phyloP scores from a whole-genome alignment of 2,113 vertebrate genomes.

The Lycaon pictus region DNA sequence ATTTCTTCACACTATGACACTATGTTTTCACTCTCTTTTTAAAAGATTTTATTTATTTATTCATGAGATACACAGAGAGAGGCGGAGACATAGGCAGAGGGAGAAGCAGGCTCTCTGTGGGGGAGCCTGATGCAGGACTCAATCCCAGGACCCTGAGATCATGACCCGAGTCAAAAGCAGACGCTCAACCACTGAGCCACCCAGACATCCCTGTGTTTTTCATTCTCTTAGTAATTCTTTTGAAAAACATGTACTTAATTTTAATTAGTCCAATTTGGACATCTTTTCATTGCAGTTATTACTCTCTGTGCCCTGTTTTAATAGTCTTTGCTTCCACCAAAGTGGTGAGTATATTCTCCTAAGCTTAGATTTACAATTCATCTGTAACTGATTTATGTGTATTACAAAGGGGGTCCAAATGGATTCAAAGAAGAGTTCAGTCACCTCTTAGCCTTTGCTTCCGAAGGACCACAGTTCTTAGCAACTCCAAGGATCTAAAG shows the following conservation, averaged over 20 bases:
- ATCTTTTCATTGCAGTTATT: slow-evolving; percentile 32
- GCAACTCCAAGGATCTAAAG: neutral
- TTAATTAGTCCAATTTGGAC: neutral
- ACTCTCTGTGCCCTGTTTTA: slow-evolving; percentile 5
- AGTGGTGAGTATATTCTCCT: neutral
- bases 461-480: neutral
- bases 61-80: too few species aligned
- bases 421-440: neutral
- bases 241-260: neutral
- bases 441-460: neutral
- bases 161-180: too few species aligned
- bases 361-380: neutral
- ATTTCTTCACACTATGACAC: neutral
- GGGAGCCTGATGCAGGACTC: too few species aligned
- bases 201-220: neutral
- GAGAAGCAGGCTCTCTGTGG: too few species aligned
- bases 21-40: too few species aligned
- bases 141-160: too few species aligned
- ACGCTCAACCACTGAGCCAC: too few species aligned
- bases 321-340: slow-evolving; percentile 1
- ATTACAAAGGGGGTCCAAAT: neutral
- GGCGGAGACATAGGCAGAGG: too few species aligned
- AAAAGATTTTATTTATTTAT: too few species aligned
- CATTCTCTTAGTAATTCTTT: neutral
- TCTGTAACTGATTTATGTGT: slow-evolving; percentile 10